Percentiles rank a stretch among this genome's conserved stretches.
These are phyloP conservation scores for Aphrocallistes beatrix DNA, from an alignment of 37 sponge, comb jelly and placozoan species.

Conservation along the genomic window DNA sequence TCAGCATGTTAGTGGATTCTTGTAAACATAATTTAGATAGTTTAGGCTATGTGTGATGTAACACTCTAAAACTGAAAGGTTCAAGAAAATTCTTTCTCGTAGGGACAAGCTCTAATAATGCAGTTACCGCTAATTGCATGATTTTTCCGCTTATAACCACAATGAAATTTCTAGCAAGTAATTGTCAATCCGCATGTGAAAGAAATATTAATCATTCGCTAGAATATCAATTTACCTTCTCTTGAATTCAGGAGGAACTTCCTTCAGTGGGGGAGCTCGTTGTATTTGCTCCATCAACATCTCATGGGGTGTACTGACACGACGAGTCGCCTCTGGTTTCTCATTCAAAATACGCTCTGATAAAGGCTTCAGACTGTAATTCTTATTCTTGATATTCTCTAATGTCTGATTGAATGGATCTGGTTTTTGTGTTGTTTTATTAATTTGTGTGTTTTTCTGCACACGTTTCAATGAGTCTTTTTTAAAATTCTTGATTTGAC, in stretches of 20 bases:
- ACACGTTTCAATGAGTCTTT: neutral
- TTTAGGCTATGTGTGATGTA: too few species aligned
- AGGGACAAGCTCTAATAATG: too few species aligned
- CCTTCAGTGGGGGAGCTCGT: neutral
- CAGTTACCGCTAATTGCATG: too few species aligned
- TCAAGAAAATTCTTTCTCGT: too few species aligned
- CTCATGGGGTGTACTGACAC: neutral
- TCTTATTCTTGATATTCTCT: neutral
- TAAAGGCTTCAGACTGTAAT: neutral
- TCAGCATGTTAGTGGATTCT: too few species aligned
- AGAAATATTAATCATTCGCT: too few species aligned
- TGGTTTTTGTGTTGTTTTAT: neutral
- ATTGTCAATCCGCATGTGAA: too few species aligned
- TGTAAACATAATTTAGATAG: too few species aligned
- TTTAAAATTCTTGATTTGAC: neutral
- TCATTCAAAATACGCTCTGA: neutral
- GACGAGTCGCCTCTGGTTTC: neutral
- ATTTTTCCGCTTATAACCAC: too few species aligned
- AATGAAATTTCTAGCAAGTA: too few species aligned
- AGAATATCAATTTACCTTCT: slow-evolving; percentile 9
- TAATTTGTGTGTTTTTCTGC: neutral
- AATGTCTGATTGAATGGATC: neutral
- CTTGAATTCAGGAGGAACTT: neutral
- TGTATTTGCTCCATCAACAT: neutral
- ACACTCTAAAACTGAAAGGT: too few species aligned